These are phyloP conservation scores for Leucoma salicis DNA, from an alignment of 2,888 invertebrate genomes.

Conservation along the genomic window DNA sequence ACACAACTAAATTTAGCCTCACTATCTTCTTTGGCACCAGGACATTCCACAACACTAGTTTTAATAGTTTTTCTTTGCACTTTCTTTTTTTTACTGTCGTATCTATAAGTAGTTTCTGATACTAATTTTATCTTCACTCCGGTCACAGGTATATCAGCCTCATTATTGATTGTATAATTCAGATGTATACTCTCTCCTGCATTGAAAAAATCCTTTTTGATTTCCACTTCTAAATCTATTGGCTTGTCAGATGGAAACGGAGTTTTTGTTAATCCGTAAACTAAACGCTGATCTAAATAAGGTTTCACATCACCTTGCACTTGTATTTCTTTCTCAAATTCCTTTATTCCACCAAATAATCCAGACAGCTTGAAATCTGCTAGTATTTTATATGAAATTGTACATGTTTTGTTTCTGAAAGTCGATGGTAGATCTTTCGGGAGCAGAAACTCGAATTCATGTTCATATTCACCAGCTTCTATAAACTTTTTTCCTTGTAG, in stretches of 20 bases:
- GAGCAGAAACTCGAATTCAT: constrained; percentile 13
- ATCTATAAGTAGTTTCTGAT: constrained; percentile 11
- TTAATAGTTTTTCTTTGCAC: neutral
- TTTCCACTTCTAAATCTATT: constrained; percentile 2
- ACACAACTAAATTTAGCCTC: neutral
- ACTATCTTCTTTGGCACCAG: constrained; percentile 17
- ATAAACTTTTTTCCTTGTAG: neutral
- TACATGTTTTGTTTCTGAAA: constrained; percentile 9
- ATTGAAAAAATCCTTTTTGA: neutral
- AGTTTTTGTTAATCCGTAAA: neutral
- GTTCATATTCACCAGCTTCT: constrained; percentile 1
- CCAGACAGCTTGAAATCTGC: constrained; percentile 6
- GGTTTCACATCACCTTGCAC: constrained; percentile 6
- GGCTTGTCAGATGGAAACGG: neutral
- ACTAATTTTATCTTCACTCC: constrained; percentile 8
- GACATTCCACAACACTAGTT: neutral
- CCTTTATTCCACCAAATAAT: neutral
- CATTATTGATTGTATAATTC: constrained; percentile 2
- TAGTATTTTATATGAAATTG: constrained; percentile 13
- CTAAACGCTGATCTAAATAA: neutral
- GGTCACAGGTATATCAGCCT: constrained; percentile 3
- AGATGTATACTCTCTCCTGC: constrained; percentile 9
- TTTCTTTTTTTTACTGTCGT: constrained; percentile 4
- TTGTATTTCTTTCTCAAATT: constrained; percentile 2
- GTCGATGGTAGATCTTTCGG: constrained; percentile 15